Evolutionary conservation across 2,797 vertebrate species (phyloP).

Genomic region (Tenualosa thibaudeaui): DNA sequence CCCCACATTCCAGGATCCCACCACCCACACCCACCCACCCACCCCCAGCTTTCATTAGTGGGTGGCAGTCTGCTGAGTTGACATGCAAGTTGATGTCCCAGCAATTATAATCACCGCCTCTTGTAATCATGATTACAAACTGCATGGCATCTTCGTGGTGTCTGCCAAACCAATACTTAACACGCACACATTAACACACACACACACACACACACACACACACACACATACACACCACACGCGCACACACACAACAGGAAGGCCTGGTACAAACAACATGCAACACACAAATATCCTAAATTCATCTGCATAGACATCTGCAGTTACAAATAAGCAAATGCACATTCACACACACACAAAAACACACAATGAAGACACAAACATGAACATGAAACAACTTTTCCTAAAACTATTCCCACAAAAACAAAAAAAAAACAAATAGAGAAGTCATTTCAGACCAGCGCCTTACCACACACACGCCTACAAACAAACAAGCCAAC

Average conservation of each 20-base stretch:
- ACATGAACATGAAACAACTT: not conserved
- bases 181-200: not conserved
- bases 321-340: not conserved
- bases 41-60: constrained; percentile 11
- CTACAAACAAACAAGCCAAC: not conserved
- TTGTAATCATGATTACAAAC: constrained; percentile 73
- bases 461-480: not conserved
- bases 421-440: not conserved
- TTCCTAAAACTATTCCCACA: not conserved
- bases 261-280: not conserved
- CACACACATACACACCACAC: not conserved
- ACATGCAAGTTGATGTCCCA: constrained; percentile 22
- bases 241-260: not conserved
- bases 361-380: not conserved
- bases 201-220: not conserved
- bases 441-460: not conserved
- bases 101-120: constrained; percentile 74
- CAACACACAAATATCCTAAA: not conserved
- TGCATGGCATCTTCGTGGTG: constrained; percentile 47
- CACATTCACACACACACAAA: not conserved
- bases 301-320: not conserved
- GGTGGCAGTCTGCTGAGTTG: not conserved
- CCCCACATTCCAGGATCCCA: not conserved
- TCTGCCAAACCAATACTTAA: constrained; percentile 18
- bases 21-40: not conserved